Evolutionary conservation across 2,797 vertebrate genomes (phyloP).

Genomic region (Streptopelia turtur): DNA sequence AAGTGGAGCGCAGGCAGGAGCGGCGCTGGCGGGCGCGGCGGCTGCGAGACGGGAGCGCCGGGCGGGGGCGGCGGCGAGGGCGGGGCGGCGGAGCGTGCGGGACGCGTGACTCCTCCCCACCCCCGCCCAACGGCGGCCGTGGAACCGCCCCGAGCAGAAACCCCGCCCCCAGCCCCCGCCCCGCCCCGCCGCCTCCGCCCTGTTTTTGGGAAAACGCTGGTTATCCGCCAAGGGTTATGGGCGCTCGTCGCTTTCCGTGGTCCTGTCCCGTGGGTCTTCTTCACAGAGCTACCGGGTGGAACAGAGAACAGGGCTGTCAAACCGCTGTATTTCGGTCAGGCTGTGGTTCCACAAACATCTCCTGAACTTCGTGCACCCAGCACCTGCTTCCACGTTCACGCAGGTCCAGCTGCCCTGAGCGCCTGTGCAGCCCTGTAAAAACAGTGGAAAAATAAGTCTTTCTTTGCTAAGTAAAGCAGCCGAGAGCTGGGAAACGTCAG

Average conservation of each 20-base stretch:
- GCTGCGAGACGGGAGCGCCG: not conserved
- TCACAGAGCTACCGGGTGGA: not conserved
- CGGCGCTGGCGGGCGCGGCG: not conserved
- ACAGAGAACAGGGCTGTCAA: not conserved
- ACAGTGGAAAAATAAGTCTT: too few species aligned
- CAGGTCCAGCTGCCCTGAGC: accelerated
- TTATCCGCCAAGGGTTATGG: not conserved
- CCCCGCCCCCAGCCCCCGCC: not conserved
- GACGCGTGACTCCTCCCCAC: not conserved
- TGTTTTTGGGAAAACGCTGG: accelerated
- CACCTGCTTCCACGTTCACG: not conserved
- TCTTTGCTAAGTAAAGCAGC: not conserved
- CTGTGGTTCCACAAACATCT: not conserved
- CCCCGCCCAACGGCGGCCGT: not conserved
- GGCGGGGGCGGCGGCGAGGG: not conserved
- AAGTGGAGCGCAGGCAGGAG: slow-evolving; percentile 66
- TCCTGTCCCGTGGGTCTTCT: too few species aligned
- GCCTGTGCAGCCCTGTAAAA: accelerated
- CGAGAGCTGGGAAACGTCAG: not conserved
- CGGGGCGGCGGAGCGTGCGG: not conserved
- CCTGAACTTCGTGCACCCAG: not conserved
- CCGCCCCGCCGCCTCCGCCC: too few species aligned
- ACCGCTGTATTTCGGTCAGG: accelerated
- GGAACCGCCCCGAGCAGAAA: too few species aligned
- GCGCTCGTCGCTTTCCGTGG: accelerated